These are phyloP conservation scores for Alcis repandata DNA, from an alignment of 2,888 invertebrate species.

Conservation along the genomic window DNA sequence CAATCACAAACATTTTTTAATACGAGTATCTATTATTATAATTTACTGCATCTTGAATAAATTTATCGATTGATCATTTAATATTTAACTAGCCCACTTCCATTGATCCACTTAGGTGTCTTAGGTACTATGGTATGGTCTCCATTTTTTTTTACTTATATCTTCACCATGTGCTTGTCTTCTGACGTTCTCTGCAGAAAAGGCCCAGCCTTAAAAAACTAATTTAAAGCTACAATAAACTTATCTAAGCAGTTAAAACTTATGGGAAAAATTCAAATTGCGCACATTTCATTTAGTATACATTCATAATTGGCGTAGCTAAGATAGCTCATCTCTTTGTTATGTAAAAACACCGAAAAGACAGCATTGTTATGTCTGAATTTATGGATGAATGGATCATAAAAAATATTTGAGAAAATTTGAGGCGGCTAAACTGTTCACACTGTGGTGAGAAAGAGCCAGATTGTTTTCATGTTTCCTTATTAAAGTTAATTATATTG, in stretches of 20 bases:
- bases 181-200: not conserved
- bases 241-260: not conserved
- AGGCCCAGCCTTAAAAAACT: not conserved
- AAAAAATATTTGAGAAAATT: constrained; percentile 40
- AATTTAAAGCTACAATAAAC: not conserved
- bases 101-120: too few relatives aligned
- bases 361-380: constrained; percentile 51
- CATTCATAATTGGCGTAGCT: constrained; percentile 29
- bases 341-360: constrained; percentile 45
- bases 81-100: too few relatives aligned
- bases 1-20: too few relatives aligned
- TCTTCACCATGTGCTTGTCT: too few relatives aligned
- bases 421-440: constrained; percentile 12
- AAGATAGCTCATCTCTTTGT: constrained; percentile 37
- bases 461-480: constrained; percentile 20
- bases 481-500: constrained; percentile 18
- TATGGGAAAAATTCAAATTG: constrained; percentile 25
- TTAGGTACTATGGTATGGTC: too few relatives aligned
- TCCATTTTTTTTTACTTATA: too few relatives aligned
- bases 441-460: constrained; percentile 22
- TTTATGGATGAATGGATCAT: constrained; percentile 54
- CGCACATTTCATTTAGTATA: constrained; percentile 34
- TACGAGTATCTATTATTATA: too few relatives aligned
- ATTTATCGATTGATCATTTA: too few relatives aligned
- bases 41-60: too few relatives aligned